These are phyloP conservation scores for Callionymus lyra DNA, from an alignment of 2,113 vertebrate species.

Conservation along the genomic window DNA sequence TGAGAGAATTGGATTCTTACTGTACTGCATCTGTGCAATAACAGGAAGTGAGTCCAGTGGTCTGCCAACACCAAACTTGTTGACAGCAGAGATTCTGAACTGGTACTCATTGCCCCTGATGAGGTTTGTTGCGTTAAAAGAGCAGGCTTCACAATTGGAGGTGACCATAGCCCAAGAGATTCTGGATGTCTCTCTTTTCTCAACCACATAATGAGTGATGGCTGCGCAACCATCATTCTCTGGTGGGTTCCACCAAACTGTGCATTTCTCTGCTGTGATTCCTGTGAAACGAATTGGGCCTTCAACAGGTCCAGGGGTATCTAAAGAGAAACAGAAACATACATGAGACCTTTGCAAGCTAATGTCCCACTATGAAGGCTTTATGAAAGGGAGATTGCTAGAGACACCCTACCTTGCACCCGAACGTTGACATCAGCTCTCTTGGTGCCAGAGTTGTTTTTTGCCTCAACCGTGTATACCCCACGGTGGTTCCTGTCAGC, in stretches of 20 bases:
- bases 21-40: conserved; percentile 89
- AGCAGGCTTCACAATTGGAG: conserved; percentile 89
- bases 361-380: too few species aligned
- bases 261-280: conserved; percentile 87
- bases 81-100: conserved; percentile 92
- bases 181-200: conserved; percentile 95
- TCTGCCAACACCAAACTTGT: conserved; percentile 90
- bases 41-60: conserved; percentile 87
- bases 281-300: conserved; percentile 95
- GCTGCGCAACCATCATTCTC: conserved; percentile 90
- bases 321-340: conserved; percentile 54
- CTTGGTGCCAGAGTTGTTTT: conserved; percentile 82
- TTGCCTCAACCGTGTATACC: conserved; percentile 87
- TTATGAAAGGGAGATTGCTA: not conserved
- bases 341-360: not conserved
- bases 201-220: conserved; percentile 85
- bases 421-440: conserved; percentile 83
- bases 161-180: conserved; percentile 89
- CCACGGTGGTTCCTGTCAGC: conserved; percentile 85
- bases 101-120: conserved; percentile 98
- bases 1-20: conserved; percentile 66
- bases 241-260: conserved; percentile 93
- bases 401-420: conserved; percentile 79
- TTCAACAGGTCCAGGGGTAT: conserved; percentile 85
- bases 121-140: conserved; percentile 81